Base-by-base conservation (phyloP, 1,140 invertebrate species). In the Drosophila sechellia region DNA sequence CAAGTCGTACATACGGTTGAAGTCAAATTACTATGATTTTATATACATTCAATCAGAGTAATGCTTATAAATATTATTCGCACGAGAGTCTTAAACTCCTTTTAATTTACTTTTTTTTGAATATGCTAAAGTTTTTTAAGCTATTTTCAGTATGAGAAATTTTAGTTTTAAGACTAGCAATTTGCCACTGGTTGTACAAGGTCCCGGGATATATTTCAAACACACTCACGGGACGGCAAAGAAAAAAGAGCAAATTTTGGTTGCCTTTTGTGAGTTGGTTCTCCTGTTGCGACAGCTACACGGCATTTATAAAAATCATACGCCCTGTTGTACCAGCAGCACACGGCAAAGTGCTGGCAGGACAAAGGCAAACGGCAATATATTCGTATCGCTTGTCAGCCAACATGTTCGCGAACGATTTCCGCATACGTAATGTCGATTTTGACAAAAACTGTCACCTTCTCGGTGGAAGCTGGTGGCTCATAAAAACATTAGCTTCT, bases 241-340 rank as follows among this genome's bases (percentile, higher is more conserved):
- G 48, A 60, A 85, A 78, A 85, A 78, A 86, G 81, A 85, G 61
- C 69, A 81, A 68, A 81, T 81, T 73, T 58, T 52, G 50, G 20
- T 60, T 49, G 81, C 79, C 73, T 86, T 55, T 87, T 70, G 79
- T 87, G 75, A 69, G 83, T 57, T 77, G 70, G 60, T 58, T 86
- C 78, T 86, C 75, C 83, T 79, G 83, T 87, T 81, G 80, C 83
- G 72, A 69, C 75, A 77, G 64, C 83, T 75, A 87, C 83, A 87
- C 61, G 79, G 71, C 83, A 83, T 86, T 86, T 86, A 86, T 87
- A 86, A 87, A 86, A 86, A 86, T 86, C 83, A 79, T 87, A 86
- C 83, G 83, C 83, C 85, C 83, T 53, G 75, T 79, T 87, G 83
- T 86, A 86, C 75, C 70, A 83, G 79, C 83, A 86, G 79, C 83